Percentiles rank a stretch among this genome's conserved stretches.
phyloP scores from a whole-genome alignment of 1,140 invertebrate species.

The Halesus radiatus region DNA sequence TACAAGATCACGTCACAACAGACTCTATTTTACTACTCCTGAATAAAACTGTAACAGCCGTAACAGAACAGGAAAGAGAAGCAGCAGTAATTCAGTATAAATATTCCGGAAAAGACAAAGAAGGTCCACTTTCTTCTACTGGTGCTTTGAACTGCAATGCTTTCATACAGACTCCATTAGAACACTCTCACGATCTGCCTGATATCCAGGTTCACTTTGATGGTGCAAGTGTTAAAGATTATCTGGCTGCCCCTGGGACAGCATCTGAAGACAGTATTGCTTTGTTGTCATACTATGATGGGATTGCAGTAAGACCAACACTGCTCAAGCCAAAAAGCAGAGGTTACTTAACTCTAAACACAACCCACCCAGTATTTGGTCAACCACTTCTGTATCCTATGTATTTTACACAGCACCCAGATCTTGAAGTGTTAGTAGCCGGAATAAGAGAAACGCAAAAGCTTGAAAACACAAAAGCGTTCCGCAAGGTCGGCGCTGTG shows the following conservation, averaged over 20 bases:
- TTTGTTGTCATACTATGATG: slow-evolving; percentile 70
- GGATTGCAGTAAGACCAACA: slow-evolving; percentile 70
- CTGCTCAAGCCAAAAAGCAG: slow-evolving; percentile 79
- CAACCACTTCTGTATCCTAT: slow-evolving; percentile 87
- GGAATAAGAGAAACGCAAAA: slow-evolving; percentile 72
- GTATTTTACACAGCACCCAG: slow-evolving; percentile 77
- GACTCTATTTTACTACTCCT: slow-evolving; percentile 70
- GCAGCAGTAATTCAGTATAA: slow-evolving; percentile 70
- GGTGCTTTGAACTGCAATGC: slow-evolving; percentile 67
- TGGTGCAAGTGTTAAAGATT: slow-evolving; percentile 67
- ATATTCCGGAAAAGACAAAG: slow-evolving; percentile 60
- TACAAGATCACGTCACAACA: slow-evolving; percentile 82
- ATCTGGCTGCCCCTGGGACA: slow-evolving; percentile 68
- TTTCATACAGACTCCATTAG: slow-evolving; percentile 71
- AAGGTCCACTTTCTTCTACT: slow-evolving; percentile 69
- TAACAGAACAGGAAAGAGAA: slow-evolving; percentile 63
- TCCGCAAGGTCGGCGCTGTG: slow-evolving; percentile 71
- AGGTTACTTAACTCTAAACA: slow-evolving; percentile 77
- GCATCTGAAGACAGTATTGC: slow-evolving; percentile 67
- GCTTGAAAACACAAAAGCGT: slow-evolving; percentile 72
- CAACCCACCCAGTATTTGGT: slow-evolving; percentile 77
- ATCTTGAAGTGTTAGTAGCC: slow-evolving; percentile 74
- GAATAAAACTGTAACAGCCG: slow-evolving; percentile 70
- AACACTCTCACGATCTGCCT: slow-evolving; percentile 66
- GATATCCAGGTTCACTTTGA: slow-evolving; percentile 79